Conservation (phyloP, 2,113 vertebrate species). For the Prunella himalayana region DNA sequence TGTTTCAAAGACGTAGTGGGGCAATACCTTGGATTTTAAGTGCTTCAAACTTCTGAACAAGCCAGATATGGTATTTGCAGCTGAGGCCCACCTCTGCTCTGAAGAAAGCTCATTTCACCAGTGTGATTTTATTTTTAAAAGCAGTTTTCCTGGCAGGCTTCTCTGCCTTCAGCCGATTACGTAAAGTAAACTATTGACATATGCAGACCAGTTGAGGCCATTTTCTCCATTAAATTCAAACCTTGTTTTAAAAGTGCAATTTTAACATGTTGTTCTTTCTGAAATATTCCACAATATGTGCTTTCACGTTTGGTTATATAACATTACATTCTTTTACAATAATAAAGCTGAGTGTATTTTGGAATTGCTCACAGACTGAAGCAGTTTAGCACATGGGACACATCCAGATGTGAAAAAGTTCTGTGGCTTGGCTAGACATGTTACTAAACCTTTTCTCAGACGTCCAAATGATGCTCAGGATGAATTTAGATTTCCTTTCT, state of each 20-base stretch:
- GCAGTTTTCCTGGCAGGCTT: slow-evolving; percentile 48
- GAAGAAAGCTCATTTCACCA: neutral
- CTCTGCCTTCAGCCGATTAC: slow-evolving; percentile 33
- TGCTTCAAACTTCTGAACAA: neutral
- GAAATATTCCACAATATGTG: slow-evolving; percentile 38
- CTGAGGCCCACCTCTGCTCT: neutral
- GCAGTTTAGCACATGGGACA: slow-evolving; percentile 49
- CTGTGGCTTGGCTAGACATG: slow-evolving; percentile 62
- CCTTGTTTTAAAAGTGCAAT: slow-evolving; percentile 26
- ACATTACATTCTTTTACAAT: slow-evolving; percentile 44
- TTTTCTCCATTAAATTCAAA: slow-evolving; percentile 41
- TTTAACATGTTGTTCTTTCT: slow-evolving; percentile 59
- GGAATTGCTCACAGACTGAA: slow-evolving; percentile 57
- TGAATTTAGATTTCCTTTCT: slow-evolving; percentile 48
- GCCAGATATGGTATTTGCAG: neutral
- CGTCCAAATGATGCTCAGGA: slow-evolving; percentile 14
- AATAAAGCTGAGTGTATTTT: slow-evolving; percentile 47
- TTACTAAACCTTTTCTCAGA: slow-evolving; percentile 61
- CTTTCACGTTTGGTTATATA: slow-evolving; percentile 33
- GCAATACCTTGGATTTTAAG: neutral
- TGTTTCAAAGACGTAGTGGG: neutral
- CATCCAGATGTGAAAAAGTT: slow-evolving; percentile 59
- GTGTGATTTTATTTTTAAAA: slow-evolving; percentile 63
- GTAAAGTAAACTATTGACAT: slow-evolving; percentile 60
- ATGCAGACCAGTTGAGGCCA: slow-evolving; percentile 18